Evolutionary conservation across 2,113 vertebrate genomes (phyloP), one percentile per base, ranked within the genome.

Genomic region (Acrocephalus arundinaceus): DNA sequence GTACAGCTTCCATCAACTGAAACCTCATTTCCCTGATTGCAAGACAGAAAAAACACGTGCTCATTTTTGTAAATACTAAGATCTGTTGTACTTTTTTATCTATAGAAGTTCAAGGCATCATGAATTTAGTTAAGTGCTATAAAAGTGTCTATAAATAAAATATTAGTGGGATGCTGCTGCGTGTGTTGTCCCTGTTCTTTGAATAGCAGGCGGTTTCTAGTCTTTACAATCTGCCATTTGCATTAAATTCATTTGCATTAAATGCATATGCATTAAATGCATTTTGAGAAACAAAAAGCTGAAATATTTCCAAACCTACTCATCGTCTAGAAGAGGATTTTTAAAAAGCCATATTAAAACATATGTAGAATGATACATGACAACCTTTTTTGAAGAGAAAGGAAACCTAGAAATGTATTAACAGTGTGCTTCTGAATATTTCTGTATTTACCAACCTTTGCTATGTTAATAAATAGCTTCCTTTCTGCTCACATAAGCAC

Each of bases 141-240:
- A 70, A 24, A 88, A 72, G 7, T 18, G 6, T 33, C 92, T 94
- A 97, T 88, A 97, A 96, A 96, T 96, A 96, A 95, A 92, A 51
- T 54, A 95, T 94, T 90, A 92, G 94, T 96, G 83, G 90, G 93
- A 81, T 82, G 70, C 25, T 94, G 59, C 59, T 85, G 71, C 77
- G 91, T 92, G 75, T 87, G 82, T 78, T 96, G 74, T 80, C 84
- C 86, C 72, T 90, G 66, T 90, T 96, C 83, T 80, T 74, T 57
- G 63, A 93, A 89, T 0, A 91, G 62, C 74, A 93, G 84, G 73
- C 85, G 3, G 70, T 55, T 90, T 87, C 91, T 76, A 89, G 82
- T 82, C 87, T 86, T 93, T 84, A 89, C 77, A 90, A 85, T 87
- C 85, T 91, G 7, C 49, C 27, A 92, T 84, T 93, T 95, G 84